phyloP scores from a whole-genome alignment of 2,797 vertebrate genomes.

The Taeniopygia guttata region DNA sequence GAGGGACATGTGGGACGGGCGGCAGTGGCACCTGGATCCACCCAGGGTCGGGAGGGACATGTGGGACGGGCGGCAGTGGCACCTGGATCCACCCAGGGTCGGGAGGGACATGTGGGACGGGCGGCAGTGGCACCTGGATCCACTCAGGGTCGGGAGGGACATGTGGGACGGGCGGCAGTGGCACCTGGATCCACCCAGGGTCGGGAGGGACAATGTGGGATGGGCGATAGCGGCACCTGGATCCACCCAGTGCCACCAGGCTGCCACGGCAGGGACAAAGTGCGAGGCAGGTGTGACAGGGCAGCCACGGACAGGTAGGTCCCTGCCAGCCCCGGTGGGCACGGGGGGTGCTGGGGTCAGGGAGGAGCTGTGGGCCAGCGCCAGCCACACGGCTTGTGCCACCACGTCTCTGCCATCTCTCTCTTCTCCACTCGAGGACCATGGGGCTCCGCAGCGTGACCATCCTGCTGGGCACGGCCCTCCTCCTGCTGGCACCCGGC shows the following conservation, averaged over 20 bases:
- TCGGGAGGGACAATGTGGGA: too few relatives aligned
- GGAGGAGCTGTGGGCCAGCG: not conserved
- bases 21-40: not conserved
- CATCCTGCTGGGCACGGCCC: not conserved
- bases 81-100: too few relatives aligned
- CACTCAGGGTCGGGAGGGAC: too few relatives aligned
- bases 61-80: too few relatives aligned
- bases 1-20: too few relatives aligned
- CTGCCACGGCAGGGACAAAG: not conserved
- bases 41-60: too few relatives aligned
- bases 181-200: too few relatives aligned
- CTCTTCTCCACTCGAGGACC: fast-evolving
- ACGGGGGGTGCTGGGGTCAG: not conserved
- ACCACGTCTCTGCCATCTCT: fast-evolving
- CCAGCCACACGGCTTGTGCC: not conserved
- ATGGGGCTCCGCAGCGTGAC: not conserved
- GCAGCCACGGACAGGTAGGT: not conserved
- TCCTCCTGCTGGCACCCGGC: not conserved
- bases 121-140: too few relatives aligned
- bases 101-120: too few relatives aligned
- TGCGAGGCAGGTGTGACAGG: not conserved
- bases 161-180: too few relatives aligned
- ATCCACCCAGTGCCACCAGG: not conserved
- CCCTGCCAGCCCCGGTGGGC: not conserved
- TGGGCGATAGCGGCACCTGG: too few relatives aligned